phyloP scores from a whole-genome alignment of 2,797 vertebrate species.

The Hephaestus fuliginosus region DNA sequence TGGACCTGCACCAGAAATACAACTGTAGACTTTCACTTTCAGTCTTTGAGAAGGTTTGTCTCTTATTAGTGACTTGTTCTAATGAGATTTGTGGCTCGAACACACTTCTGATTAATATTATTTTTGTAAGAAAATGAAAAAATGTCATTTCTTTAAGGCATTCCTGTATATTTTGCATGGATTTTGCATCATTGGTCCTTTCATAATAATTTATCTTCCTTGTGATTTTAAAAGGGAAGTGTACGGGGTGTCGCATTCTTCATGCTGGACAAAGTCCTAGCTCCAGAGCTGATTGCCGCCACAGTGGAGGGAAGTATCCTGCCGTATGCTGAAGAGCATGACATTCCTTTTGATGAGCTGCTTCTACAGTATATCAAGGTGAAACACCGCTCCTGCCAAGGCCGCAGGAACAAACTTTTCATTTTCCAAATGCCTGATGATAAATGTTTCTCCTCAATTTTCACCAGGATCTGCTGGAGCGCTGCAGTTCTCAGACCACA shows the following conservation, averaged over 20 bases:
- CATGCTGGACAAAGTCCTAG: slow-evolving; percentile 95
- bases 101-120: not conserved
- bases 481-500: slow-evolving; percentile 89
- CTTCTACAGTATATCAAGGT: slow-evolving; percentile 97
- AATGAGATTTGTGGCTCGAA: not conserved
- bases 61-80: not conserved
- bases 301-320: slow-evolving; percentile 88
- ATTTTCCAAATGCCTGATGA: not conserved
- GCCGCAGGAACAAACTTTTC: not conserved
- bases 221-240: slow-evolving; percentile 85
- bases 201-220: not conserved
- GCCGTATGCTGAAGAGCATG: slow-evolving; percentile 90
- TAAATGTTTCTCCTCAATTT: slow-evolving; percentile 1
- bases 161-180: not conserved
- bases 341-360: slow-evolving; percentile 90
- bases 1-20: slow-evolving; percentile 91
- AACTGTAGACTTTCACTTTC: slow-evolving; percentile 92
- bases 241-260: slow-evolving; percentile 91
- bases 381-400: slow-evolving; percentile 1
- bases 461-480: slow-evolving; percentile 91
- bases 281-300: slow-evolving; percentile 91
- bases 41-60: slow-evolving; percentile 92
- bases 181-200: not conserved
- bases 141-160: not conserved
- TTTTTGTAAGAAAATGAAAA: not conserved